phyloP scores from a whole-genome alignment of 2,888 invertebrate species.

The Parnassius apollo region DNA sequence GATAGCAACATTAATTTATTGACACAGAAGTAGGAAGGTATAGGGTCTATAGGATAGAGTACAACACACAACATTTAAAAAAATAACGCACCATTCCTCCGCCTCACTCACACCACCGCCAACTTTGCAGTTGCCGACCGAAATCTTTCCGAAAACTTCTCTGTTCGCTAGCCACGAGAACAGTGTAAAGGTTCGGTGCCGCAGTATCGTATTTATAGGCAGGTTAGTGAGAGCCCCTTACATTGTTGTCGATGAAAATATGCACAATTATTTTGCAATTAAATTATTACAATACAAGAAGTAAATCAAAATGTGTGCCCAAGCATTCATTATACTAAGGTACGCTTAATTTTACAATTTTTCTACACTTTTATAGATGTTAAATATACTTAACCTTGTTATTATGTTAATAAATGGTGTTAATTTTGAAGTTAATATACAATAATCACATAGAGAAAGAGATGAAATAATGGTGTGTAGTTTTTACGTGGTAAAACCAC shows the following conservation, averaged over 20 bases:
- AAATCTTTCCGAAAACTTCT: not conserved
- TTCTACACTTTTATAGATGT: too few relatives aligned
- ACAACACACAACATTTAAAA: constrained; percentile 1
- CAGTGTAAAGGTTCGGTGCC: not conserved
- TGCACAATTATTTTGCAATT: not conserved
- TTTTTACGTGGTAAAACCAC: too few relatives aligned
- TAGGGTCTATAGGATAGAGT: not conserved
- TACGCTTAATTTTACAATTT: too few relatives aligned
- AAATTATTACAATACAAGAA: not conserved
- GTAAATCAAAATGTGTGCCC: too few relatives aligned
- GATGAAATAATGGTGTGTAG: too few relatives aligned
- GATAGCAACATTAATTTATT: constrained; percentile 5
- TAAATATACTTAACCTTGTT: too few relatives aligned
- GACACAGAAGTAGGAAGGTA: not conserved
- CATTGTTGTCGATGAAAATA: not conserved
- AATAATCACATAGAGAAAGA: too few relatives aligned
- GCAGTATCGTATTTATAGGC: constrained; percentile 5
- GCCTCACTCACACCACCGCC: constrained; percentile 4
- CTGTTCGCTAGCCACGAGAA: constrained; percentile 2
- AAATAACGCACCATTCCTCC: constrained; percentile 6
- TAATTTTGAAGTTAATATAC: too few relatives aligned
- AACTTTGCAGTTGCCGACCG: not conserved
- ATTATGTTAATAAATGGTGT: too few relatives aligned
- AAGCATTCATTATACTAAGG: too few relatives aligned
- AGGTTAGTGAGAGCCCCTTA: not conserved